phyloP scores from a whole-genome alignment of 2,888 invertebrate genomes.

The Meganola albula region DNA sequence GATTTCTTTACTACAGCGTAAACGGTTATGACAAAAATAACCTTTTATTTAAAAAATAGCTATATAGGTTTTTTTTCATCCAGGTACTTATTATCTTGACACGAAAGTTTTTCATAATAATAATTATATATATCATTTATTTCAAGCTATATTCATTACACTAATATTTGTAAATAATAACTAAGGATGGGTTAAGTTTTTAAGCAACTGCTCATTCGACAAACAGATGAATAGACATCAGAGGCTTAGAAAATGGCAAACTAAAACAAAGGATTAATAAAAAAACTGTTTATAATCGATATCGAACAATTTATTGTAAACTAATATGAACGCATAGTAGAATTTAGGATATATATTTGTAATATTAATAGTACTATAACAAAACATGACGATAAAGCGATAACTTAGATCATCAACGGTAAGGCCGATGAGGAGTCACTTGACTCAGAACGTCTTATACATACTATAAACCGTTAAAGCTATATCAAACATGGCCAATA shows the following conservation, averaged over 20 bases:
- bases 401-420: constrained; percentile 70
- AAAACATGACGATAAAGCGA: constrained; percentile 70
- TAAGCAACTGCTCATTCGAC: no score
- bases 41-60: constrained; percentile 7
- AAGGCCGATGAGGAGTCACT: constrained; percentile 53
- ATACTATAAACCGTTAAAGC: constrained; percentile 67
- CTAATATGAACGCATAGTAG: constrained; percentile 75
- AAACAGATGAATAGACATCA: no score
- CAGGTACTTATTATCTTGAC: no score
- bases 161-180: no score
- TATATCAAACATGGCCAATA: constrained; percentile 65
- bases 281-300: constrained; percentile 33
- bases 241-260: no score
- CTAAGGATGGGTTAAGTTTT: no score
- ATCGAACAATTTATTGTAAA: constrained; percentile 75
- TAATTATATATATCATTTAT: no score
- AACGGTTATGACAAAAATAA: constrained; percentile 29
- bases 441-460: constrained; percentile 30
- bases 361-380: constrained; percentile 71
- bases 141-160: no score
- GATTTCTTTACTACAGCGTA: constrained; percentile 27
- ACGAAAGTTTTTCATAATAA: no score
- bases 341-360: constrained; percentile 76
- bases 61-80: no score
- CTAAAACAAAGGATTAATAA: constrained; percentile 9